Conservation (phyloP, 2,113 vertebrate genomes). For the Dipodomys spectabilis region DNA sequence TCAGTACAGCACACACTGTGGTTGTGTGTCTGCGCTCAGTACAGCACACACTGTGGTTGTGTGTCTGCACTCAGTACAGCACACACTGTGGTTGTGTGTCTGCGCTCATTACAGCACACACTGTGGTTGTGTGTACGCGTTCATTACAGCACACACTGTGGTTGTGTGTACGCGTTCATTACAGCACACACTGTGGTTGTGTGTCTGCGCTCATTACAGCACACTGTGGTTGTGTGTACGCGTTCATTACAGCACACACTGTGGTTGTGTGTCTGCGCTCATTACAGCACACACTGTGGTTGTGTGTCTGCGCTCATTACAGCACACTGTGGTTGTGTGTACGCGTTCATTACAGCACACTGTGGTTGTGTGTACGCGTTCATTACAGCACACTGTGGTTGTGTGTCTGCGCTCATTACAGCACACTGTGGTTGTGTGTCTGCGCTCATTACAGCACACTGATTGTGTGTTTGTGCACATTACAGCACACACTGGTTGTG, state of each 20-base stretch:
- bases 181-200: background rate
- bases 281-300: background rate
- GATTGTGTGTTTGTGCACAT: background rate
- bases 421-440: too few relatives aligned
- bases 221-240: too few relatives aligned
- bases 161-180: background rate
- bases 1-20: background rate
- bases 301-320: too few relatives aligned
- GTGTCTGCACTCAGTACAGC: too few relatives aligned
- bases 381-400: too few relatives aligned
- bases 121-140: too few relatives aligned
- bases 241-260: background rate
- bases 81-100: too few relatives aligned
- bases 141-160: background rate
- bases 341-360: too few relatives aligned
- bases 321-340: too few relatives aligned
- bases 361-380: too few relatives aligned
- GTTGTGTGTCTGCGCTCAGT: background rate
- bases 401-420: too few relatives aligned
- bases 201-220: background rate
- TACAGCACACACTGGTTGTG: background rate
- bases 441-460: background rate
- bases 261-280: background rate
- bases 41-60: background rate
- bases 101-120: too few relatives aligned